Percentiles rank a stretch among this genome's conserved stretches.
phyloP scores from a whole-genome alignment of 2,113 vertebrate species.

The Rallus limicola region DNA sequence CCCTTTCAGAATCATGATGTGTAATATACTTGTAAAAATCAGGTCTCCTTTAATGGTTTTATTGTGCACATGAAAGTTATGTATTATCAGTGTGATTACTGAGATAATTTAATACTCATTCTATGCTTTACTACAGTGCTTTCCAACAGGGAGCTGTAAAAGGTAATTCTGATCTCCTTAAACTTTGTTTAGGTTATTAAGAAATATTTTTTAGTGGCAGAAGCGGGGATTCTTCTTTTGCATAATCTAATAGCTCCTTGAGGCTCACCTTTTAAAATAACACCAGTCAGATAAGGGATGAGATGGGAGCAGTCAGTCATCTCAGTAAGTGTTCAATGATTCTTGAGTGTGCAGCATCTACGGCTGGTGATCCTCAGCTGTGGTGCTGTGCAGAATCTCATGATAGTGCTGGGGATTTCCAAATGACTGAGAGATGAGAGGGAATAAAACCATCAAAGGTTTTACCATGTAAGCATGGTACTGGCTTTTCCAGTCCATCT shows the following conservation, averaged over 20 bases:
- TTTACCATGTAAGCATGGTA: background rate
- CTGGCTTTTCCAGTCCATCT: background rate
- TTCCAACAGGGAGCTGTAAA: slow-evolving; percentile 61
- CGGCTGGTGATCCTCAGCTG: background rate
- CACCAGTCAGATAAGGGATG: background rate
- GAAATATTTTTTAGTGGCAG: slow-evolving; percentile 25
- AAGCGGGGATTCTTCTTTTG: slow-evolving; percentile 52
- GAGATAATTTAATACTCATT: slow-evolving; percentile 51
- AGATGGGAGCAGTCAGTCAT: background rate
- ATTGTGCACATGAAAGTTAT: slow-evolving; percentile 33
- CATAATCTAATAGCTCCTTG: slow-evolving; percentile 44
- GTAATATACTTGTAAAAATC: slow-evolving; percentile 20
- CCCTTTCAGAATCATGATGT: background rate
- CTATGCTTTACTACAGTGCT: background rate
- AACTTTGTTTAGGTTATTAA: slow-evolving; percentile 68
- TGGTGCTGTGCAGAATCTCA: background rate
- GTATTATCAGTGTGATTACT: slow-evolving; percentile 44
- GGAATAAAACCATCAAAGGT: background rate
- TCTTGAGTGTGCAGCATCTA: background rate
- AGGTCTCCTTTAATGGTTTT: slow-evolving; percentile 21
- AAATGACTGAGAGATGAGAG: background rate
- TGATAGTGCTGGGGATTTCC: background rate
- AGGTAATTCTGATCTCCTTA: slow-evolving; percentile 62
- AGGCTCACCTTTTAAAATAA: slow-evolving; percentile 29
- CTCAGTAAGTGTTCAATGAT: background rate